Evolutionary conservation across 2,113 vertebrate species (phyloP), one percentile per base, ranked within the genome.

Genomic region (Podiceps cristatus): DNA sequence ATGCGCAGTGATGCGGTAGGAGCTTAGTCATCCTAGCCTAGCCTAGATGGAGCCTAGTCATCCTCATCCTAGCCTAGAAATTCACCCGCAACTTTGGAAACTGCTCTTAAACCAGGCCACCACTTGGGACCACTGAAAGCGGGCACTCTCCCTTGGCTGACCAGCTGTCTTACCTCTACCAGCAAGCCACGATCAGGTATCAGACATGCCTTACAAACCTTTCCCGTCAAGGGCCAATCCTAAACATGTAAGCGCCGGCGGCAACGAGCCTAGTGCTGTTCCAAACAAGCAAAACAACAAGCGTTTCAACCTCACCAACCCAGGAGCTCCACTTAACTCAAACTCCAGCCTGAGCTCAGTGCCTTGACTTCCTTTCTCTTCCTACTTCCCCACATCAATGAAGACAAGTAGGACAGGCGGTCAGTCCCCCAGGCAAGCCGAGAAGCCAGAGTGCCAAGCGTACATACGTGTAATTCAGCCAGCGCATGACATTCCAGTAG

Each of bases 401-500:
- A 11, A 3, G n/a, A 27, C 10, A 31, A 29, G 86, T 4, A 86
- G 92, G 67, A 17, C 19, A 33, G 45, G 78, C 73, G 62, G 75
- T 3, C 50, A 45, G 42, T 3, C 3, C 28, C 29, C 31, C 29
- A 24, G 49, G 4, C 35, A 23, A 31, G 59, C n/a, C 50, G 10
- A 8, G 55, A 16, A 35, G 55, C 60, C 55, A 11, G 31, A 23
- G 10, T 11, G 33, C 31, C 74, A 6, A 14, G 76, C 37, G 25
- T 82, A 98, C 99, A 2, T 97, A 99, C 99, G 81, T 98, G 76
- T 99, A 68, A 14, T 99, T 98, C 27, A 99, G 98, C 83, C 98
- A 97, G 84, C 94, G 98, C 99, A 99, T 98, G 84, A 98, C 98
- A 5, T 99, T 98, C 99, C 99, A 99, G 98, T 99, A 99, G 16